Base-by-base conservation (phyloP, 53 echinoderm and acorn worm species). In the Holothuria scabra region DNA sequence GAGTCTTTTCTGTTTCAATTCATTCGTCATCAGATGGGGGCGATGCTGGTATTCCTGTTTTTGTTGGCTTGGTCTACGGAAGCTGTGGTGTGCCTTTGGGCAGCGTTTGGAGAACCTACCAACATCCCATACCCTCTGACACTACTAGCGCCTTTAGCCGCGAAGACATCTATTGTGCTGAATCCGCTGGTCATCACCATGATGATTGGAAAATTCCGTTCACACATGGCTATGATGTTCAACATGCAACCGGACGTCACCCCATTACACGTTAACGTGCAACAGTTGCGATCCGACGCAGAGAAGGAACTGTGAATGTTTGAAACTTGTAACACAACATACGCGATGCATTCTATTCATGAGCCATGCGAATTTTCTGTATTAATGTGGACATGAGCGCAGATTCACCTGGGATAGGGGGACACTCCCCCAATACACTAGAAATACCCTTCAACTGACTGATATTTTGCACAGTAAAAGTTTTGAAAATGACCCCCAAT, bases 21-120 rank as follows among this genome's bases (percentile, higher is more conserved):
- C 49, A 25, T 23, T 76, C 46, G 8, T 21, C 55, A 5, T 56
- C 83, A 95, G 95, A 28, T 95, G 84, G 91, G 95, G 13, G 79
- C 90, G 22, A 64, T 71, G 22, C 57, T 92, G 28, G 80, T 93
- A 4, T 32, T 91, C 29, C 16, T 91, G 46, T 93, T 95, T 84
- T 22, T 93, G 9, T 12, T 90, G 14, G 85, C 91, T 32, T 95
- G 95, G 95, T 66, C 87, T 19, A 89, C 92, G 23, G 89, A 89
- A 64, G 89, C 87, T 25, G 68, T 89, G 30, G 66, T 95, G 65
- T 87, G 88, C 62, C 78, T 95, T 16, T 91, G 87, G 87, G 95
- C 91, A 46, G 91, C 86, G 46, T 61, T 92, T 14, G 79, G 89
- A 22, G 84, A 95, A 64, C 89, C 91, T 6, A 4, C 11, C 48